phyloP scores from a whole-genome alignment of 1,140 invertebrate species.

The Brachionus asplanchnoidis region DNA sequence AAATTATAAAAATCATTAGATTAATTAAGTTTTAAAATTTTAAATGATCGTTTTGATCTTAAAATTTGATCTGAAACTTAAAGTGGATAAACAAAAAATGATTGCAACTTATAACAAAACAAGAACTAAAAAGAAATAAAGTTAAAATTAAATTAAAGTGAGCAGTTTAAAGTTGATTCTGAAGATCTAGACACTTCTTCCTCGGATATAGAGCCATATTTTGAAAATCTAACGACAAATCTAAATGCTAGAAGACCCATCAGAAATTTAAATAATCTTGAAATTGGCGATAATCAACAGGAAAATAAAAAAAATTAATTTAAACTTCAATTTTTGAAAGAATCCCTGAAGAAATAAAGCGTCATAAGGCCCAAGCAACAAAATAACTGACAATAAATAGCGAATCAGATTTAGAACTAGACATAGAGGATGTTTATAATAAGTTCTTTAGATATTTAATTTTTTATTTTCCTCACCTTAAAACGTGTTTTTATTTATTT shows the following conservation, averaged over 20 bases:
- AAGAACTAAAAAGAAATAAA: constrained; percentile 58
- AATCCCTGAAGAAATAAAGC: constrained; percentile 55
- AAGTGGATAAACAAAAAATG: constrained; percentile 93
- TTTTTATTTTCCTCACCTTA: no score
- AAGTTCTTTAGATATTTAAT: constrained; percentile 65
- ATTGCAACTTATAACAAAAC: constrained; percentile 73
- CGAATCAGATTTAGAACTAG: constrained; percentile 63
- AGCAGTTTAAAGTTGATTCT: not conserved
- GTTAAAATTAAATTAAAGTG: not conserved
- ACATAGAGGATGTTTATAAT: constrained; percentile 68
- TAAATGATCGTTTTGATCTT: no score
- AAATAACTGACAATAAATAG: constrained; percentile 46
- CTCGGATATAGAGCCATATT: not conserved
- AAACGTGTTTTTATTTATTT: no score
- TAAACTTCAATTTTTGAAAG: constrained; percentile 54
- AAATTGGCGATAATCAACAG: not conserved
- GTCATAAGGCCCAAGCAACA: constrained; percentile 49
- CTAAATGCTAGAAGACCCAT: not conserved
- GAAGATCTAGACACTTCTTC: constrained; percentile 10
- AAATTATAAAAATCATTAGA: no score
- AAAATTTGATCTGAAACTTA: no score
- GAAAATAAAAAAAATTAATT: not conserved
- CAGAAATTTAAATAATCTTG: constrained; percentile 1
- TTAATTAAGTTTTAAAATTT: no score
- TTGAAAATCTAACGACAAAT: constrained; percentile 24